These are phyloP conservation scores for Ara ararauna DNA, from an alignment of 2,797 vertebrate genomes.

Conservation along the genomic window DNA sequence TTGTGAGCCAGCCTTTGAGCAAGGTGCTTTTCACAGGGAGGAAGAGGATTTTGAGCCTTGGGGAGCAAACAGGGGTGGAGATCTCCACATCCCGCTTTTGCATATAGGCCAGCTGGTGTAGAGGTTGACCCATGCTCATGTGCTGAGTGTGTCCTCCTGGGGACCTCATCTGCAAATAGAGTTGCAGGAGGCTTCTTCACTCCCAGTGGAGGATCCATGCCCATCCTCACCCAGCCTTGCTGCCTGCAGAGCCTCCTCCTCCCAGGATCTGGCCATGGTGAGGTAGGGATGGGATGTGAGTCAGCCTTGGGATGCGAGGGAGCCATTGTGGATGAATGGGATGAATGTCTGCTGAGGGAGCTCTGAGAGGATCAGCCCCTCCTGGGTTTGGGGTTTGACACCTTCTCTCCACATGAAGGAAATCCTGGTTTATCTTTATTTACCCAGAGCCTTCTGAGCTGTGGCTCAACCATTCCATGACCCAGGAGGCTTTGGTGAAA, in stretches of 20 bases:
- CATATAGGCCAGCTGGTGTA: not conserved
- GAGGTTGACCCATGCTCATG: rapidly evolving
- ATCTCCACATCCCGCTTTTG: not conserved
- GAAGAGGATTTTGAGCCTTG: not conserved
- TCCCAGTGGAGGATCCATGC: not conserved
- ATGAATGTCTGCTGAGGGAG: not conserved
- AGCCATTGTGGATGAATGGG: not conserved
- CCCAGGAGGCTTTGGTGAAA: not conserved
- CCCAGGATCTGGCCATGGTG: rapidly evolving
- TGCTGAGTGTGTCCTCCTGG: not conserved
- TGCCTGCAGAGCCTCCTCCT: not conserved
- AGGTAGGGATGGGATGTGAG: not conserved
- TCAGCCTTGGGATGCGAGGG: not conserved
- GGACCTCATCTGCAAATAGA: not conserved
- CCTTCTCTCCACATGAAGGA: not conserved
- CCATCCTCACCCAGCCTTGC: not conserved
- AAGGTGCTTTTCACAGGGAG: not conserved
- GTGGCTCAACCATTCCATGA: not conserved
- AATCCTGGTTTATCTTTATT: not conserved
- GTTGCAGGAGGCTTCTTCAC: not conserved
- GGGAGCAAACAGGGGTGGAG: not conserved
- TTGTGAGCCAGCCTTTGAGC: not conserved
- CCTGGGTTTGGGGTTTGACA: not conserved
- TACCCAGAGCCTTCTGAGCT: not conserved
- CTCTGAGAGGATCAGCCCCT: not conserved